phyloP scores from a whole-genome alignment of 2,888 invertebrate species.

The Agrochola macilenta region DNA sequence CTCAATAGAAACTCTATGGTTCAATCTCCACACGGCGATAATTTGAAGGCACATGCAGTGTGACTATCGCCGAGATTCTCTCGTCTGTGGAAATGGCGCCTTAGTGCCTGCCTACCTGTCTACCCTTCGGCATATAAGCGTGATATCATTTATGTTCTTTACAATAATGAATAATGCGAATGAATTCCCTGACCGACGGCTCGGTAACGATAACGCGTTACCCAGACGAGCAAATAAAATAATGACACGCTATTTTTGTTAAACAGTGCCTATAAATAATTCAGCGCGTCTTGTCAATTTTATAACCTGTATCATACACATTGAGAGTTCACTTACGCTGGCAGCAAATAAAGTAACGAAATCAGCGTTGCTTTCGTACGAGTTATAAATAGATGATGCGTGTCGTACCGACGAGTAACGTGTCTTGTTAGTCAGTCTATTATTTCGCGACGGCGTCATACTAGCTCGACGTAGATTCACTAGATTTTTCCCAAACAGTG shows the following conservation, averaged over 20 bases:
- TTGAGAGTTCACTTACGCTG: constrained; percentile 43
- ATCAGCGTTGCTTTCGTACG: constrained; percentile 48
- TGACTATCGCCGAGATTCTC: too few relatives aligned
- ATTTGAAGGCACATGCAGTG: too few relatives aligned
- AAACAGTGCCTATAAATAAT: constrained; percentile 31
- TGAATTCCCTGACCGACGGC: constrained; percentile 13
- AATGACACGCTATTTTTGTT: constrained; percentile 25
- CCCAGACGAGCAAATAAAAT: constrained; percentile 33
- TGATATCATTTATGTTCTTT: constrained; percentile 2
- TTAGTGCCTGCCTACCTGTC: neutral
- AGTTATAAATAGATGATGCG: constrained; percentile 69
- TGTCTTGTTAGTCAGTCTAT: constrained; percentile 74
- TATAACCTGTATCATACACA: constrained; percentile 38
- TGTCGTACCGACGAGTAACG: constrained; percentile 68
- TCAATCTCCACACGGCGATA: too few relatives aligned
- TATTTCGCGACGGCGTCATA: constrained; percentile 75
- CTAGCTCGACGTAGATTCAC: constrained; percentile 54
- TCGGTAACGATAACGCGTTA: constrained; percentile 16
- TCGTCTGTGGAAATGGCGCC: too few relatives aligned
- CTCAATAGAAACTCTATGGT: too few relatives aligned
- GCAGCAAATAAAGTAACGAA: constrained; percentile 53
- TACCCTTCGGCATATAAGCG: neutral
- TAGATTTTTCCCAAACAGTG: constrained; percentile 63
- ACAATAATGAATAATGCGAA: constrained; percentile 13
- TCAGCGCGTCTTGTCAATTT: constrained; percentile 39